Evolutionary conservation across 2,797 vertebrate genomes (phyloP).

Genomic region (Atherinosoma microstoma): DNA sequence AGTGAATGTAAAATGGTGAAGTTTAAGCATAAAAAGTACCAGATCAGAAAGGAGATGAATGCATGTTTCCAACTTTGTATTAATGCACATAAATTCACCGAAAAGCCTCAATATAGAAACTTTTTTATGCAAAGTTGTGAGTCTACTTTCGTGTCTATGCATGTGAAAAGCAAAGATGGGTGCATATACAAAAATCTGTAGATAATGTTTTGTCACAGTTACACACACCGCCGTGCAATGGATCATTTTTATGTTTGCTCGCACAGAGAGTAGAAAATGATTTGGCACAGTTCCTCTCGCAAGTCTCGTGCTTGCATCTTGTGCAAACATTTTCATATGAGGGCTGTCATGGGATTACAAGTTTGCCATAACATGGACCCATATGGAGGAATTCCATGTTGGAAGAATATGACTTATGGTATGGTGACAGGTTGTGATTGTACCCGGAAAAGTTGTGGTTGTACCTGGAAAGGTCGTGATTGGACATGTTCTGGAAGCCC

Average conservation of each 20-base stretch:
- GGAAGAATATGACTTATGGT: background rate
- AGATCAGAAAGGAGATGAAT: no score
- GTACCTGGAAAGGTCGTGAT: background rate
- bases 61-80: no score
- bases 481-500: background rate
- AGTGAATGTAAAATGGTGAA: no score
- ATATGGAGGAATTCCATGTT: conserved; percentile 1
- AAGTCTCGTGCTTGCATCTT: background rate
- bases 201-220: background rate
- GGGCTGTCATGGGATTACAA: conserved; percentile 2
- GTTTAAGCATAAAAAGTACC: no score
- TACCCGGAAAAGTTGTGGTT: background rate
- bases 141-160: no score
- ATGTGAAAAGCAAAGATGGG: background rate
- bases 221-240: background rate
- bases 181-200: background rate
- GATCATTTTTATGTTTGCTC: background rate
- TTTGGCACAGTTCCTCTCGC: background rate
- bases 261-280: background rate
- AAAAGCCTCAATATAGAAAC: no score
- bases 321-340: conserved; percentile 21
- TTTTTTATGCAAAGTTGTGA: background rate
- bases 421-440: background rate
- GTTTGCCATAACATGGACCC: background rate
- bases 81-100: no score